phyloP scores from a whole-genome alignment of 2,888 invertebrate species.

The Cheilosia scutellata region DNA sequence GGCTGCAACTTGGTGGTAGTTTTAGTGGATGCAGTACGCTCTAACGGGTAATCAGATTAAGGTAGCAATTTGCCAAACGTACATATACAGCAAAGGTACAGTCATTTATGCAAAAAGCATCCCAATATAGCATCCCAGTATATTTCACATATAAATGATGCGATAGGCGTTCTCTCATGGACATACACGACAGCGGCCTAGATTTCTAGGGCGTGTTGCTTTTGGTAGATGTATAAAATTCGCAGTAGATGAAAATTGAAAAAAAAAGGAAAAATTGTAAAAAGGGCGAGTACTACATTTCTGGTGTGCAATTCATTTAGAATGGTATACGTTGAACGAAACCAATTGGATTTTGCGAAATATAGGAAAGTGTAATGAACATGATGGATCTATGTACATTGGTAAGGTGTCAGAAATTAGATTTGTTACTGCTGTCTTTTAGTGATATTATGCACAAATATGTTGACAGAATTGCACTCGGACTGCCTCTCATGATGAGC shows the following conservation, averaged over 20 bases:
- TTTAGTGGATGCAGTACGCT: slow-evolving; percentile 53
- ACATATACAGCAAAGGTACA: slow-evolving; percentile 54
- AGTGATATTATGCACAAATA: too few relatives aligned
- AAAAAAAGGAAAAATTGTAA: background rate
- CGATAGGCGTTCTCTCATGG: background rate
- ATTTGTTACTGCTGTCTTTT: too few relatives aligned
- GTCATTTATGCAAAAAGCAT: slow-evolving; percentile 67
- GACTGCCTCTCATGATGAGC: too few relatives aligned
- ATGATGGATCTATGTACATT: too few relatives aligned
- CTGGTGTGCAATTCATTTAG: background rate
- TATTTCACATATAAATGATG: background rate
- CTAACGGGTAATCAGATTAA: slow-evolving; percentile 72
- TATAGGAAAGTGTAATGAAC: background rate
- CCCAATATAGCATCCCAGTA: slow-evolving; percentile 30
- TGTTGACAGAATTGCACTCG: too few relatives aligned
- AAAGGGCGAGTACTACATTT: background rate
- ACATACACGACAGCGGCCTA: slow-evolving; percentile 20
- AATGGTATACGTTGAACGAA: background rate
- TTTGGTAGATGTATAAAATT: background rate
- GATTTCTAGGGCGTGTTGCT: background rate
- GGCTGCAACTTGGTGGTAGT: slow-evolving; percentile 12
- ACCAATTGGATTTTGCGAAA: background rate
- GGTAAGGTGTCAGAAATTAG: too few relatives aligned
- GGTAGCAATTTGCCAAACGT: slow-evolving; percentile 69
- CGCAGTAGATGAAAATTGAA: background rate